Evolutionary conservation across 2,888 invertebrate species (phyloP).

Genomic region (Rhagonycha fulva): DNA sequence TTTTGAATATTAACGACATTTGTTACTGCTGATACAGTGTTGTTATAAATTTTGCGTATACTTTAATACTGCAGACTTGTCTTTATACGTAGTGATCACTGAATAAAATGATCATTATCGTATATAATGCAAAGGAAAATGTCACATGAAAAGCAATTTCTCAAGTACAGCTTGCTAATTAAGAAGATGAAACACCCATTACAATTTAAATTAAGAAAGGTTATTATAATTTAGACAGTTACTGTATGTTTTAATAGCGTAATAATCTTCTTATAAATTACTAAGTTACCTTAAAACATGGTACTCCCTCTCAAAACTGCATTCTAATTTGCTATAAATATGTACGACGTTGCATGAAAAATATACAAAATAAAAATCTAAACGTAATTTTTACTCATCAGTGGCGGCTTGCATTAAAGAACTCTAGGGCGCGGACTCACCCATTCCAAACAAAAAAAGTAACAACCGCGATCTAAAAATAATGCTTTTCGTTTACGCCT

Average conservation of each 20-base stretch:
- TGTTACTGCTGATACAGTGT: neutral
- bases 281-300: neutral
- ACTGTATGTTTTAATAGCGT: neutral
- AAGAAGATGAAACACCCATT: neutral
- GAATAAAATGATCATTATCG: slow-evolving; percentile 3
- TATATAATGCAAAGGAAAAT: neutral
- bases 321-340: neutral
- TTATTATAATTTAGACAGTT: neutral
- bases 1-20: neutral
- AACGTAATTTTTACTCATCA: neutral
- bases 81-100: neutral
- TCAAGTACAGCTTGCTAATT: neutral
- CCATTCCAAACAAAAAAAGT: too few species aligned
- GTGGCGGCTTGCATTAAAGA: too few species aligned
- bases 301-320: neutral
- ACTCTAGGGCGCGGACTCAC: too few species aligned
- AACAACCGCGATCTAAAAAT: too few species aligned
- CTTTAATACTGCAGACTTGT: neutral
- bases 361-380: neutral
- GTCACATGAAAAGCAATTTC: neutral
- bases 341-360: neutral
- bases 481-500: too few species aligned
- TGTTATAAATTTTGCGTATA: neutral
- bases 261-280: neutral
- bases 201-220: neutral